Evolutionary conservation across 2,888 invertebrate species (phyloP), one percentile per base, ranked within the genome.

Genomic region (Eledone cirrhosa): DNA sequence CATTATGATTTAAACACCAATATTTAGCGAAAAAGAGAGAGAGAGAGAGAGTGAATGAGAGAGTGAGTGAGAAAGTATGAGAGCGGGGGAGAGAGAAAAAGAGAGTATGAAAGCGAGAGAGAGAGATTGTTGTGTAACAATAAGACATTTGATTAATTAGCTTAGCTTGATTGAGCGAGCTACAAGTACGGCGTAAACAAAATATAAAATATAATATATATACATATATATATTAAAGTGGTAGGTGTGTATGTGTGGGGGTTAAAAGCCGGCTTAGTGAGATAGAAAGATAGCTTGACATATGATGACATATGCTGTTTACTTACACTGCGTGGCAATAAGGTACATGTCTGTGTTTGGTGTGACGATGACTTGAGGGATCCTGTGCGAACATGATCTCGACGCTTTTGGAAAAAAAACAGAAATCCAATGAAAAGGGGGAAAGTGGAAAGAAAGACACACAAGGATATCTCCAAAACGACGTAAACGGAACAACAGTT

Each of bases 321-420:
- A 82, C 82, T 81, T 82, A 85, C 86, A 84, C 87, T 85, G n/a
- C 87, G 80, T 59, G 84, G 80, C 19, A 82, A 83, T 78, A 84
- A 85, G 8, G 88, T 88, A 81, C 88, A 85, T 65, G 87, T 85
- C 80, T 86, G 85, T 47, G 85, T 82, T 76, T 85, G 81, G 77
- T 80, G 80, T 31, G 84, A 78, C 33, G 82, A 78, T 31, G 82
- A 84, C 77, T 87, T 87, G 48, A 88, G 53, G 14, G 87, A 88
- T 24, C 86, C 87, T 48, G 84, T 83, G 53, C 87, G 82, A 31
- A 85, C 82, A 83, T 86, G 87, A 78, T 86, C 85, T 79, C 88
- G 87, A 80, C 86, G 86, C 84, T 88, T 87, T 78, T 83, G 87
- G 78, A 84, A 83, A 81, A 83, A 85, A 80, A 85, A 83, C 80